Base-by-base conservation (phyloP, 1,140 invertebrate species). In the Patella vulgata region DNA sequence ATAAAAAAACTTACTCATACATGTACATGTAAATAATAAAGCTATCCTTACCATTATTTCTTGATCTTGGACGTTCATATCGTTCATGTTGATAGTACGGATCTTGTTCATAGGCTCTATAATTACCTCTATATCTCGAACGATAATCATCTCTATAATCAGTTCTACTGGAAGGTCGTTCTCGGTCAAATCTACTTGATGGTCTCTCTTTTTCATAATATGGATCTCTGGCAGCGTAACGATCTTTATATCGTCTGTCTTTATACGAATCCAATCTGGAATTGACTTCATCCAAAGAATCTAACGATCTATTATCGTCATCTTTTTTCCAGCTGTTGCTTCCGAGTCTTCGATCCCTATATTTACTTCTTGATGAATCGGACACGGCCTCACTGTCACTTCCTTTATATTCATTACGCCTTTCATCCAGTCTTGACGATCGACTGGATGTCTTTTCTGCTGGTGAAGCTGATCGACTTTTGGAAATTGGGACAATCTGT, bases 51-150 rank as follows among this genome's bases (percentile, higher is more conserved):
- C 33, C 33, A 36, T 5, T 77, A 40, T 74, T 70, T 50, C 78
- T 63, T n/a, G 80, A 82, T 43, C 73, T 63, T 27, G 80, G 77
- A 21, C 80, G 60, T n/a, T 80, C 73, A 44, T 80, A 78, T 66
- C 59, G 39, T 36, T 77, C 77, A 61, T 77, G 69, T 61, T 72
- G 69, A 46, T 73, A 70, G 39, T 63, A 58, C 44, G 51, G 21
- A 1, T 36, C 9, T 19, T 23, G 17, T n/a, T 36, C 52, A 28
- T 63, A 63, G 30, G 27, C 48, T 27, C 50, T 44, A 21, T 59
- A 47, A 2, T 40, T 27, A 30, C 52, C 44, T 42, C 31, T 40
- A 23, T 44, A 30, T 39, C 19, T 3, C 43, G 52, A 23, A 58
- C 65, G 33, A 30, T 55, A 47, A 8, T 53, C 54, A 3, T 57